Percentiles rank a stretch among this genome's conserved stretches.
Conservation (phyloP, 1,140 invertebrate genomes). For the Telenomus remus region DNA sequence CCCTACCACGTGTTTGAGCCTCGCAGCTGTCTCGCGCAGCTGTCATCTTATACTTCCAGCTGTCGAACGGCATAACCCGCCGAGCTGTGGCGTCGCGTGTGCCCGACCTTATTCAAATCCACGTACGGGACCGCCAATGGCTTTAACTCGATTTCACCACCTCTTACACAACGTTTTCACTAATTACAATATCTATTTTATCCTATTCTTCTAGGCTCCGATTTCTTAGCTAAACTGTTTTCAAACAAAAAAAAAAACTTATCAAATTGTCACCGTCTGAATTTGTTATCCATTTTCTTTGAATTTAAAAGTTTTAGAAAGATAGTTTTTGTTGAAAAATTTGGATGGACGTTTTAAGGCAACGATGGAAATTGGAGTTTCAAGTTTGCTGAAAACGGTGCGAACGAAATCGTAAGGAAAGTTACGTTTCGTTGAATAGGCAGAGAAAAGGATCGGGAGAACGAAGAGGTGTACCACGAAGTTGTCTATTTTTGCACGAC, state of each 20-base stretch:
- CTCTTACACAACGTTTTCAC: too few relatives aligned
- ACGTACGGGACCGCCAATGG: slow-evolving; percentile 24
- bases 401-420: too few relatives aligned
- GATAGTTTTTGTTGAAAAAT: too few relatives aligned
- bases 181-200: too few relatives aligned
- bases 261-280: slow-evolving; percentile 27
- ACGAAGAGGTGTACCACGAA: slow-evolving; percentile 28
- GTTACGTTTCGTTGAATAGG: background rate
- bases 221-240: too few relatives aligned
- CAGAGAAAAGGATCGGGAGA: background rate
- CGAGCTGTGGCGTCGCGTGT: slow-evolving; percentile 10
- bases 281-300: too few relatives aligned
- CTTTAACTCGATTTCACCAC: slow-evolving; percentile 26
- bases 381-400: too few relatives aligned
- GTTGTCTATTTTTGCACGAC: slow-evolving; percentile 44
- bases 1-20: slow-evolving; percentile 51
- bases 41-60: slow-evolving; percentile 56
- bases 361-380: too few relatives aligned
- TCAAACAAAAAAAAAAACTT: too few relatives aligned
- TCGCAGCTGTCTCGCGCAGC: slow-evolving; percentile 55
- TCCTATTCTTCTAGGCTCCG: too few relatives aligned
- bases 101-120: slow-evolving; percentile 37
- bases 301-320: too few relatives aligned
- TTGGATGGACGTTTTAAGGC: too few relatives aligned
- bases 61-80: slow-evolving; percentile 51